Conservation (phyloP, 1,140 invertebrate genomes). For the Drosophila kikkawai region DNA sequence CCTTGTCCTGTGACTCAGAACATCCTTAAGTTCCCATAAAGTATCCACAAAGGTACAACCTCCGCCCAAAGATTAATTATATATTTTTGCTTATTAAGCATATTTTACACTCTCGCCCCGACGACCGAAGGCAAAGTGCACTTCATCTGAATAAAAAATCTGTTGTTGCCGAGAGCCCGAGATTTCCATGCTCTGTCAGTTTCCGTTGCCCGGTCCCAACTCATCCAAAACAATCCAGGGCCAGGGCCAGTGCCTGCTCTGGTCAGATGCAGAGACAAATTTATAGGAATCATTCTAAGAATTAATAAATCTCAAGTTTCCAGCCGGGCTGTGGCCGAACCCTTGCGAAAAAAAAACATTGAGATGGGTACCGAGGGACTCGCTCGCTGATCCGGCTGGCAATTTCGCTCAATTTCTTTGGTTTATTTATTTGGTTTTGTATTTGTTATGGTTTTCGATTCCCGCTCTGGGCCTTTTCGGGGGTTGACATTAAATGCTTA, state of each 20-base stretch:
- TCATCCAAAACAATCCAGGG: constrained; percentile 1
- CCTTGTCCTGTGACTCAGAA: not conserved
- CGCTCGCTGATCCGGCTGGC: constrained; percentile 61
- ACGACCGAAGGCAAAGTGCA: constrained; percentile 9
- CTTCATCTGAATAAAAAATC: constrained; percentile 31
- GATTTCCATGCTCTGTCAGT: constrained; percentile 46
- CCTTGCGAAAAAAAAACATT: constrained; percentile 47
- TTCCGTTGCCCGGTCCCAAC: constrained; percentile 20
- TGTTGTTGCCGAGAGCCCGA: constrained; percentile 21
- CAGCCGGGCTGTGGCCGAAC: constrained; percentile 27
- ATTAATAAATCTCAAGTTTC: constrained; percentile 83
- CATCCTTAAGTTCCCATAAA: not conserved
- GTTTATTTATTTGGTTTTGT: constrained; percentile 40
- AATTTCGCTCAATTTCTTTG: constrained; percentile 68
- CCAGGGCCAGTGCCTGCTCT: constrained; percentile 11
- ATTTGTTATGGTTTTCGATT: constrained; percentile 31
- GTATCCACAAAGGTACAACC: not conserved
- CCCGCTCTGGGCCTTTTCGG: constrained; percentile 2
- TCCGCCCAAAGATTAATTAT: constrained; percentile 11
- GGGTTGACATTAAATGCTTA: constrained; percentile 78
- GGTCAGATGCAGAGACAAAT: constrained; percentile 45
- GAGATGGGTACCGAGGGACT: constrained; percentile 67
- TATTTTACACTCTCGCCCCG: constrained; percentile 4
- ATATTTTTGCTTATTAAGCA: constrained; percentile 21
- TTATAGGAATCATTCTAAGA: constrained; percentile 72